A percentile compares a stretch with the other conserved stretches of the same genome.
Evolutionary conservation across 2,113 vertebrate genomes (phyloP).

Genomic region (Sigmodon hispidus): DNA sequence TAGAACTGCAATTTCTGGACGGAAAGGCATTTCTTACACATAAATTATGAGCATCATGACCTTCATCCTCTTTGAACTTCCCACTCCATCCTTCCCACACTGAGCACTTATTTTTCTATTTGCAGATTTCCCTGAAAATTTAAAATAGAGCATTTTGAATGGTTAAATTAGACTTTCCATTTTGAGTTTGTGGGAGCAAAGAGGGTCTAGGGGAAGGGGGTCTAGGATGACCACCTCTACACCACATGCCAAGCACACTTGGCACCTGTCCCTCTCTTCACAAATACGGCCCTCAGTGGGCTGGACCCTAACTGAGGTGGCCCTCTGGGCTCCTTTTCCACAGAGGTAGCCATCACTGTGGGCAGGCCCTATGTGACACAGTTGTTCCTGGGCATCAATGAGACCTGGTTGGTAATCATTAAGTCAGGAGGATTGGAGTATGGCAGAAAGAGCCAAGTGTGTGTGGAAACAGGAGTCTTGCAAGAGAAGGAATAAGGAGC

Average conservation of each 20-base stretch:
- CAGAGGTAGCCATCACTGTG: not conserved
- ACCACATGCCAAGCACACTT: too few relatives aligned
- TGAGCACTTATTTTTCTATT: not conserved
- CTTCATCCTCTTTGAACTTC: not conserved
- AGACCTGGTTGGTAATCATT: too few relatives aligned
- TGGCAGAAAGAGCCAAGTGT: not conserved
- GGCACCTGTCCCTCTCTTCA: not conserved
- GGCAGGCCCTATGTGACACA: not conserved
- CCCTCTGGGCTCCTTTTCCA: not conserved
- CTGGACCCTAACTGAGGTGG: not conserved
- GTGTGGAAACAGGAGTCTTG: too few relatives aligned
- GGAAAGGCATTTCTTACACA: not conserved
- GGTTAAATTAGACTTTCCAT: constrained; percentile 1
- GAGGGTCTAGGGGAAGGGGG: not conserved
- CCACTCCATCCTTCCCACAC: not conserved
- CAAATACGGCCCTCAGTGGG: too few relatives aligned
- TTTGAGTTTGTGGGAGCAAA: not conserved
- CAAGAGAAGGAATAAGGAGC: not conserved
- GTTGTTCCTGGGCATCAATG: not conserved
- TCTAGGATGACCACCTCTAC: not conserved
- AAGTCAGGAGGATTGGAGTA: not conserved
- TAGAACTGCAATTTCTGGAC: not conserved
- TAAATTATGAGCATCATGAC: not conserved
- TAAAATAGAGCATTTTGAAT: not conserved
- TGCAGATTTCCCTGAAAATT: not conserved